phyloP scores from a whole-genome alignment of 2,888 invertebrate genomes.

The Cephus nigrinus region DNA sequence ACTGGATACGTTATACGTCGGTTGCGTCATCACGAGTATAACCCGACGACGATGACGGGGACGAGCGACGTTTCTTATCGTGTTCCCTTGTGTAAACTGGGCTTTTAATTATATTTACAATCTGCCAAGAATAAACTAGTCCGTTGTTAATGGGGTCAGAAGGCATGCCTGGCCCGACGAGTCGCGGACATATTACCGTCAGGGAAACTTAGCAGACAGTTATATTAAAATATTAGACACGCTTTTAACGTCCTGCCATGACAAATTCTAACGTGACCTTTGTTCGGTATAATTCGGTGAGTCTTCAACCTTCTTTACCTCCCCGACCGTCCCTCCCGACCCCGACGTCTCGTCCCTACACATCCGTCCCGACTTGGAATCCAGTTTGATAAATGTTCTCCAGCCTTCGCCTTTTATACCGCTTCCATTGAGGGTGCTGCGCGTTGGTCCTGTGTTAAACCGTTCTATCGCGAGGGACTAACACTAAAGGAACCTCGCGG shows the following conservation, averaged over 20 bases:
- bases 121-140: slow-evolving; percentile 42
- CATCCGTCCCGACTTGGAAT: background rate
- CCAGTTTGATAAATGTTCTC: background rate
- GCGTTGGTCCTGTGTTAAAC: background rate
- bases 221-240: background rate
- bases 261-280: background rate
- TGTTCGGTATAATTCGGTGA: background rate
- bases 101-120: slow-evolving; percentile 55
- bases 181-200: slow-evolving; percentile 9
- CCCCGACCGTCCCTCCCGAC: too few species aligned
- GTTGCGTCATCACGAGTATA: background rate
- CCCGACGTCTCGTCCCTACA: background rate
- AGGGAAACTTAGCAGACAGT: background rate
- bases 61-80: slow-evolving; percentile 27
- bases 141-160: slow-evolving; percentile 23
- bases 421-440: background rate
- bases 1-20: background rate
- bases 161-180: background rate
- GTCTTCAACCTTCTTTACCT: background rate
- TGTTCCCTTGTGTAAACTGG: slow-evolving; percentile 49
- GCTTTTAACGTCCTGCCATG: background rate
- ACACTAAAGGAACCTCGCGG: background rate
- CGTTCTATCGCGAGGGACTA: background rate
- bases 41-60: background rate
- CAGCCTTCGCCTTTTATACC: background rate